Base-by-base conservation (phyloP, 2,113 vertebrate species). In the Pontoporia blainvillei region DNA sequence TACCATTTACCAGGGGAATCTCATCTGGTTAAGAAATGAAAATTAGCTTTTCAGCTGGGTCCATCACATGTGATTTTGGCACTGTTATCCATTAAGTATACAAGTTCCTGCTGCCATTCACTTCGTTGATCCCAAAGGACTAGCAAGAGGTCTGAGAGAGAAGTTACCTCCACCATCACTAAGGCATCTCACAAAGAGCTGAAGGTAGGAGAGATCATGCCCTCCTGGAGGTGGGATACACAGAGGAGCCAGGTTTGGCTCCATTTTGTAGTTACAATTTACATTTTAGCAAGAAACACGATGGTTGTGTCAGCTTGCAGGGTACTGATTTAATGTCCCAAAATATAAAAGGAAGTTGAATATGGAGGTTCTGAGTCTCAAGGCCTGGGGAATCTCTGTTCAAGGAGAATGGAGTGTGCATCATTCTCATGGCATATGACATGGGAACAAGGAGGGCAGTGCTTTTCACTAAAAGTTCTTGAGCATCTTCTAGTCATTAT, bases 61-160 rank as follows among this genome's bases (percentile, higher is more conserved):
- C 11, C 9, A 31, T 18, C n/a, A 27, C 62, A 25, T n/a, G 7
- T 11, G 18, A n/a, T 2, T n/a, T 4, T 8, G 18, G 3, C 31
- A 31, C 17, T 54, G 12, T 14, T 76, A 4, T 20, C 27, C 21
- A 36, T 14, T 41, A 67, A 3, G 29, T n/a, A 61, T 20, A 7
- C 10, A 75, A 3, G 34, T n/a, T 54, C 18, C 27, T 44, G 5
- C 41, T 46, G 13, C 25, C 20, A 0, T 15, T 69, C 15, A 52
- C 3, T 14, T 59, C 18, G 13, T 46, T 6, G 62, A 64, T 34
- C 6, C 2, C 29, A 41, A 73, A 59, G 14, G 18, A 25, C 25
- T n/a, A 5, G 10, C 18, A 31, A 57, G 3, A 62, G 10, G 11
- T 25, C 17, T 36, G 17, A 9, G 4, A 14, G 34, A 91, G 8